These are phyloP conservation scores for Homalodisca vitripennis DNA, from an alignment of 1,140 invertebrate species.

Conservation along the genomic window DNA sequence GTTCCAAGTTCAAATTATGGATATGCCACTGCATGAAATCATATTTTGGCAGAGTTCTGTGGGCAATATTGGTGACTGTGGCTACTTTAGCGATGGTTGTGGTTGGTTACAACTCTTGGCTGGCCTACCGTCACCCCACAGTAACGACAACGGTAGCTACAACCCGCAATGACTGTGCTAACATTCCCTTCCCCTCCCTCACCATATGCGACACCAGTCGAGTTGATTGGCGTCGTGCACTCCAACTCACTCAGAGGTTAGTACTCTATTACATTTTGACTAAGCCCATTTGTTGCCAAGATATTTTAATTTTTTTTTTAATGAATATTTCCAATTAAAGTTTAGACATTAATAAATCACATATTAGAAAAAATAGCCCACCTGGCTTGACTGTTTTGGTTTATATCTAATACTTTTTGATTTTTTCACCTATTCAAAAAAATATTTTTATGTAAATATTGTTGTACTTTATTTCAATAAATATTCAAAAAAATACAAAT, in stretches of 20 bases:
- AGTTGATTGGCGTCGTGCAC: slow-evolving; percentile 40
- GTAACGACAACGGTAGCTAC: slow-evolving; percentile 42
- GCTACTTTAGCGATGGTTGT: not conserved
- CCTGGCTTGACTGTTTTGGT: too few relatives aligned
- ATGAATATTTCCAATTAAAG: too few relatives aligned
- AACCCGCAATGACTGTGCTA: slow-evolving; percentile 39
- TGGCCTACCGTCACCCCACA: slow-evolving; percentile 29
- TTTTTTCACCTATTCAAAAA: too few relatives aligned
- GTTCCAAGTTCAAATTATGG: too few relatives aligned
- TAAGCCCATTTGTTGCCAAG: not conserved
- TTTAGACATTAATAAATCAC: too few relatives aligned
- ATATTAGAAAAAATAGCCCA: too few relatives aligned
- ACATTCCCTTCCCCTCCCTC: slow-evolving; percentile 43
- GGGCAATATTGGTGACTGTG: not conserved
- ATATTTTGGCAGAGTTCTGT: not conserved
- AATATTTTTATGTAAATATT: too few relatives aligned
- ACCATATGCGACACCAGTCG: slow-evolving; percentile 42
- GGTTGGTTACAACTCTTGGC: not conserved
- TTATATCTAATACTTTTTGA: too few relatives aligned
- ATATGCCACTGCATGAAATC: too few relatives aligned
- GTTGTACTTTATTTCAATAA: too few relatives aligned
- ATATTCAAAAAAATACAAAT: too few relatives aligned
- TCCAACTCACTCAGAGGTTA: not conserved
- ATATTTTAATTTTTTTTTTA: not conserved
- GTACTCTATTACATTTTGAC: not conserved